Percentiles rank a stretch among this genome's conserved stretches.
Evolutionary conservation across 2,797 vertebrate genomes (phyloP).

Genomic region (Sebastes nivosus): DNA sequence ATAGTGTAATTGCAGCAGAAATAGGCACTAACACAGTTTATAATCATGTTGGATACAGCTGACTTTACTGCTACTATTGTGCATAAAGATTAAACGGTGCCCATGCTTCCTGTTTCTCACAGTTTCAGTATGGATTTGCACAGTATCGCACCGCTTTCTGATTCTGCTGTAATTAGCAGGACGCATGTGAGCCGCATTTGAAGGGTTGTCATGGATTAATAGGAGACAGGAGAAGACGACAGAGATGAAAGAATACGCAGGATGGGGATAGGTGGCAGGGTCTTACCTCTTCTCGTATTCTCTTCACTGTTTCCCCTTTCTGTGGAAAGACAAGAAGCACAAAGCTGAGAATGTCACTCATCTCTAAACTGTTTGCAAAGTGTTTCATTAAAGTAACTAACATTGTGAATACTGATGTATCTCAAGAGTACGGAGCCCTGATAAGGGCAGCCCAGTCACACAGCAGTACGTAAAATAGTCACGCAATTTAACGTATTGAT

Average conservation of each 20-base stretch:
- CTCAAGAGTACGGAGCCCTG: too few relatives aligned
- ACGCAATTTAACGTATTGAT: too few relatives aligned
- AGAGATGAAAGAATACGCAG: not conserved
- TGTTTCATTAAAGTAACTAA: not conserved
- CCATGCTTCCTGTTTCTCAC: not conserved
- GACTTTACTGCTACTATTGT: not conserved
- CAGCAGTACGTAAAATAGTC: accelerated
- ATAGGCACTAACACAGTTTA: not conserved
- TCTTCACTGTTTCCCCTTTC: constrained; percentile 98
- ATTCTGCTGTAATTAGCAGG: not conserved
- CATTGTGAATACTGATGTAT: not conserved
- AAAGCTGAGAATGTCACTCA: not conserved
- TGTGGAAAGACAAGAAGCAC: constrained; percentile 67
- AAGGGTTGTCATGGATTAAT: not conserved
- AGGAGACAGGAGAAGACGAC: not conserved
- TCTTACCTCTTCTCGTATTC: constrained; percentile 96
- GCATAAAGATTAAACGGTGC: not conserved
- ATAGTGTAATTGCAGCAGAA: not conserved
- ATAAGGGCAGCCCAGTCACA: too few relatives aligned
- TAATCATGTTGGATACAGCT: not conserved
- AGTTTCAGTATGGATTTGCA: not conserved
- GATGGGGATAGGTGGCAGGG: not conserved
- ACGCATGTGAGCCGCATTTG: not conserved
- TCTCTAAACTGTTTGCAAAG: too few relatives aligned
- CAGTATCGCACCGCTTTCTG: not conserved